Evolutionary conservation across 1,140 invertebrate genomes (phyloP), one percentile per base, ranked within the genome.

Genomic region (Papilio dardanus): DNA sequence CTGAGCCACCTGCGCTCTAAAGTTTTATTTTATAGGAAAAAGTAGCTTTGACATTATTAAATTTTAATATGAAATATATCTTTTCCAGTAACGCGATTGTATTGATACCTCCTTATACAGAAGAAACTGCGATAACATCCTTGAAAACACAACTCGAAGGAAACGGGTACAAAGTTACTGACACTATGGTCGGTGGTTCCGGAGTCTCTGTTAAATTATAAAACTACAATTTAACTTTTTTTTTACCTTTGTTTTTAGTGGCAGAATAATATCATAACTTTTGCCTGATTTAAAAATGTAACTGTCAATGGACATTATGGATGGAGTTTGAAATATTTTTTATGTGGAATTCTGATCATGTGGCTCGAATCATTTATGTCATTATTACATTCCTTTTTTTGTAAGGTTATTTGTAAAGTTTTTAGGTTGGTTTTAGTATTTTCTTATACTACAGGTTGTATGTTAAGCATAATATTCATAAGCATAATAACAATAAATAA

Each of bases 171-270:
- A 77, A 83, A 10, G 92, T 93, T 0, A 89, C 86, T 0, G 85
- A 92, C 76, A 94, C 93, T 0, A 78, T 85, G 12, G 85, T 95
- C 14, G 94, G 94, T 6, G 94, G 94, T 0, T 75, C 82, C 2
- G 94, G 94, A 1, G 92, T 94, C 10, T 28, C 1, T 40, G 24
- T 40, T 40, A 42, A 68, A 69, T 19, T 35, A 28, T 69, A 24
- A 37, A 37, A 42, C 33, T 69, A 2, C 7, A 14, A 10, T 42
- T 24, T 40, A 67, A 35, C 35, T 40, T 24, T 68, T 35, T 68
- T 35, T 68, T 6, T 24, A 68, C n/a, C 21, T 40, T 35, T 68
- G 4, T 28, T 21, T 28, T 2, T 58, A 58, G 54, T 62, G 54
- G 54, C 54, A 28, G 54, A 62, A 28, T 62, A 3, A 30, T 30